phyloP scores from a whole-genome alignment of 2,113 vertebrate species.

The Ahaetulla prasina region DNA sequence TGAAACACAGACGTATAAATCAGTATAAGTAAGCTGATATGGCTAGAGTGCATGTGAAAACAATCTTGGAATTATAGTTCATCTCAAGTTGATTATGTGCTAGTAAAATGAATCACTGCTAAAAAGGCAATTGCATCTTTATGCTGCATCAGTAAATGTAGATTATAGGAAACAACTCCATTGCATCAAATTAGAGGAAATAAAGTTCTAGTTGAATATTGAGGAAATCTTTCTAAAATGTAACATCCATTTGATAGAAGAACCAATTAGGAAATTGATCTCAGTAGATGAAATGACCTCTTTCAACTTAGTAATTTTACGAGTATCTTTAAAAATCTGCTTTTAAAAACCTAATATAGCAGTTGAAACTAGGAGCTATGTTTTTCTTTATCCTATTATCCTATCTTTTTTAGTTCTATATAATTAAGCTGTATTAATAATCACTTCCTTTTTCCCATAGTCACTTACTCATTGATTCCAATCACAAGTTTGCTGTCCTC shows the following conservation, averaged over 20 bases:
- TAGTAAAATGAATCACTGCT: background rate
- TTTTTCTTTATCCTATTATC: background rate
- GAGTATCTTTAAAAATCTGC: background rate
- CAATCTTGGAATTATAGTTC: background rate
- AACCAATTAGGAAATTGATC: background rate
- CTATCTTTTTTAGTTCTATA: background rate
- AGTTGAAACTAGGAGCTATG: background rate
- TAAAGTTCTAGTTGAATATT: background rate
- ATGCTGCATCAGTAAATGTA: background rate
- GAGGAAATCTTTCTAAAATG: background rate
- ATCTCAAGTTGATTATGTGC: background rate
- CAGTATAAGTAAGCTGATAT: background rate
- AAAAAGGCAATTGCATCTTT: background rate
- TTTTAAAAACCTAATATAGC: background rate
- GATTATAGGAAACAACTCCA: background rate
- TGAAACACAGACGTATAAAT: background rate
- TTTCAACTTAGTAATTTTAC: background rate
- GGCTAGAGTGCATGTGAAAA: background rate
- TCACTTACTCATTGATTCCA: background rate
- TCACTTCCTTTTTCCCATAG: background rate
- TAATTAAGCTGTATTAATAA: background rate
- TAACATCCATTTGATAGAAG: background rate
- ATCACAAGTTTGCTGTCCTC: background rate
- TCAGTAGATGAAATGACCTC: background rate
- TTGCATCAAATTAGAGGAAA: background rate